Percentiles rank a stretch among this genome's conserved stretches.
Evolutionary conservation across 2,113 vertebrate genomes (phyloP).

Genomic region (Terrapene triunguis): DNA sequence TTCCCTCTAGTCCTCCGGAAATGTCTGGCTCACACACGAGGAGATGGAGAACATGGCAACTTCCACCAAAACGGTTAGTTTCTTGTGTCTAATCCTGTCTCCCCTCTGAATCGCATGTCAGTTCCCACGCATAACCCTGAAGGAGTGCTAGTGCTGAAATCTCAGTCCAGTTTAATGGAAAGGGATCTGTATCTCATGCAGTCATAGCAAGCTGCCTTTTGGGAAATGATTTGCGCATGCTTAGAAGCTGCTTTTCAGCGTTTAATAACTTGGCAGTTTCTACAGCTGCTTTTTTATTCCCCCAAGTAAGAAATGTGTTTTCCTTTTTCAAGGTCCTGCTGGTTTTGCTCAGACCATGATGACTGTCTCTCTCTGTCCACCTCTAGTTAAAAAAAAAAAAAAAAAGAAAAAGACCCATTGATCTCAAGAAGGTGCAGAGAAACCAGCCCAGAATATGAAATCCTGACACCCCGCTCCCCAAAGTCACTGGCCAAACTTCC

Average conservation of each 20-base stretch:
- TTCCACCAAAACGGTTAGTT: conserved; percentile 94
- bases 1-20: conserved; percentile 93
- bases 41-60: conserved; percentile 98
- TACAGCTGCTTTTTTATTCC: neutral
- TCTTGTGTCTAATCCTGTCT: neutral
- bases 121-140: neutral
- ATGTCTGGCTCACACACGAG: conserved; percentile 98
- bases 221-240: neutral
- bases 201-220: neutral
- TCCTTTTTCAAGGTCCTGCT: neutral
- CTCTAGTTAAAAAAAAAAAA: neutral
- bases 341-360: neutral
- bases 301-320: neutral
- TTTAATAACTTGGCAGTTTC: neutral
- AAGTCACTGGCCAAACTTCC: neutral
- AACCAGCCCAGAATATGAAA: rapidly evolving
- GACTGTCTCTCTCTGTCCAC: neutral
- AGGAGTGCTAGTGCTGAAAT: rapidly evolving
- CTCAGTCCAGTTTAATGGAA: neutral
- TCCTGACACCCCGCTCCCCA: neutral
- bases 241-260: conserved; percentile 19
- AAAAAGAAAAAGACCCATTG: neutral
- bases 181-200: neutral
- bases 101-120: rapidly evolving
- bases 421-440: neutral